Percentiles rank a stretch among this genome's conserved stretches.
Conservation (phyloP, 2,888 invertebrate species). For the Acrobasis consociella region DNA sequence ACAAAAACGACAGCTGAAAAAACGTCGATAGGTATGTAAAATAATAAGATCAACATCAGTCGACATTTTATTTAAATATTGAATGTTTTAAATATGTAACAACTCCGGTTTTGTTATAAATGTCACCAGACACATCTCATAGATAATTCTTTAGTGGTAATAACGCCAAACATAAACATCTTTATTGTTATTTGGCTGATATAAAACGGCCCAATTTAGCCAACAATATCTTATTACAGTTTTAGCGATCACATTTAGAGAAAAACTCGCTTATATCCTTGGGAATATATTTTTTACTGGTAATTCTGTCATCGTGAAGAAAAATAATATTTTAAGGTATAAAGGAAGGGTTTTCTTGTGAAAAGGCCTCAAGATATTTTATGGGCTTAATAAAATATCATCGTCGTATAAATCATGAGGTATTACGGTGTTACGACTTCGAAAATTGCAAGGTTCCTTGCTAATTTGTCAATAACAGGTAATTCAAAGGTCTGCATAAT, state of each 20-base stretch:
- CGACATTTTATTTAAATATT: not conserved
- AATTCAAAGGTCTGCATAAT: not conserved
- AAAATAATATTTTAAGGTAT: conserved; percentile 54
- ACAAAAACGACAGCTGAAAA: no score
- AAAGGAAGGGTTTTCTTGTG: conserved; percentile 56
- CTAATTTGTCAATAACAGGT: conserved; percentile 23
- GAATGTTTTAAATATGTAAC: not conserved
- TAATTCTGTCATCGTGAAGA: conserved; percentile 54
- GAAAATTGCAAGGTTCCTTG: conserved; percentile 47
- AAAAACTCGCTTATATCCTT: conserved; percentile 32
- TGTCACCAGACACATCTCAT: not conserved
- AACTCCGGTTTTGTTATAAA: not conserved
- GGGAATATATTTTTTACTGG: conserved; percentile 46
- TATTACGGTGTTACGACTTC: conserved; percentile 53
- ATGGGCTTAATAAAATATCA: conserved; percentile 69
- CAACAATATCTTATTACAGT: conserved; percentile 32
- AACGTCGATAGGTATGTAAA: no score
- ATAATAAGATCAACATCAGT: no score
- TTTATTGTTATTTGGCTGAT: conserved; percentile 34
- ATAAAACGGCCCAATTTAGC: conserved; percentile 43
- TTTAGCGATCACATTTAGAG: conserved; percentile 41
- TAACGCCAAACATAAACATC: conserved; percentile 32
- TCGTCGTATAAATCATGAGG: conserved; percentile 64
- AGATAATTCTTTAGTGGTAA: conserved; percentile 21
- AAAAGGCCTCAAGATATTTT: conserved; percentile 60